Evolutionary conservation across 2,113 vertebrate species (phyloP), one percentile per base, ranked within the genome.

Genomic region (Podocnemis expansa): DNA sequence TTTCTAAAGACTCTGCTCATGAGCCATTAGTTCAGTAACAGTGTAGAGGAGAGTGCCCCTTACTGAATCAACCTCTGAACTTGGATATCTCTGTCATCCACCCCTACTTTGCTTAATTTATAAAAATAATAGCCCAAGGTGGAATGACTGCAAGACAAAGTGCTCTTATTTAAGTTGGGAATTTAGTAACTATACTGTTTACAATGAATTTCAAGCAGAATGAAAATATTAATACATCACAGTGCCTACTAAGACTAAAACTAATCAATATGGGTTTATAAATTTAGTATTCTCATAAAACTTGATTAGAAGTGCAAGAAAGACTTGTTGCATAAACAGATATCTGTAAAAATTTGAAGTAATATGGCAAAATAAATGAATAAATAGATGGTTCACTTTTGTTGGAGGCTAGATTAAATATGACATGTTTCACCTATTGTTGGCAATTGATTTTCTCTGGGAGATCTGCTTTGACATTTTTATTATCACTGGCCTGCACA

Each of bases 111-210:
- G 73, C 73, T 82, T 10, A 12, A 10, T n/a, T 89, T 78, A 6
- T 24, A 93, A 47, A 29, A 43, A 38, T 5, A 14, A 0, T 13
- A 70, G 21, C 41, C 47, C 34, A 19, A 78, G 86, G 10, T 85
- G 3, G 2, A 82, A 58, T 0, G 3, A 12, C 34, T 90, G 83
- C 2, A 90, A 84, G 60, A 14, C 29, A 81, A 87, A 27, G 0
- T 0, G 8, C 2, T 5, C 86, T 90, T 90, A 31, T 85, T 82
- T 79, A 84, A 79, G 34, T 43, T 34, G 56, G 83, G 24, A 45
- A 25, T 45, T 75, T 75, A 43, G 24, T 43, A 75, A 41, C 70
- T 6, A 41, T 41, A 25, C 38, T 75, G 38, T 43, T 12, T 43
- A 43, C 24, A 43, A 75, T 75, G 5, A 75, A 75, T 75, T 19